Base-by-base conservation (phyloP, 2,797 vertebrate genomes). In the Diceros bicornis region DNA sequence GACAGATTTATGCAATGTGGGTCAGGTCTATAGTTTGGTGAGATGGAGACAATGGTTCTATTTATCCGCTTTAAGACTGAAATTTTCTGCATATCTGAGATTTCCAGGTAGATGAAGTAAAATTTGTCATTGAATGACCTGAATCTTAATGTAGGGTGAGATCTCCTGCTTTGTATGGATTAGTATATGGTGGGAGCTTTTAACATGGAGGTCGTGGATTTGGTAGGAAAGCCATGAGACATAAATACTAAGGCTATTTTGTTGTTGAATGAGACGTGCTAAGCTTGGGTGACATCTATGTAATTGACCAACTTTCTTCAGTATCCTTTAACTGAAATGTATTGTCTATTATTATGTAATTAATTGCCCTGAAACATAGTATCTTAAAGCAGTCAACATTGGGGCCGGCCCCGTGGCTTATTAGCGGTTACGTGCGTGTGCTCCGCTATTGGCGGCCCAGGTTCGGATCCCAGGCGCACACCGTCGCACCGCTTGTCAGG, bases 231-330 rank as follows among this genome's bases (percentile, higher is more conserved):
- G 20, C 47, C 59, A 3, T 55, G 47, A 92, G n/a, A 84, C 50
- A 32, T 32, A 64, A 84, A 52, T 74, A 52, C 18, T 34, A 41
- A 47, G 69, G 41, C 57, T 89, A 66, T 74, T 84, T 74, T 85
- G 17, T 64, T 66, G 13, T 85, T 90, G 21, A 85, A 68, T 55
- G 71, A 47, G 41, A 52, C 62, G 50, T 69, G n/a, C 14, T 89
- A 4, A 32, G 14, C n/a, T 50, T 85, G 14, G 21, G 25, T 91
- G 29, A 78, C 14, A 69, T 84, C 18, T 69, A 14, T 78, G 41
- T 78, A 85, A 87, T 37, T 89, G 21, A 75, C 72, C n/a, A 85
- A 68, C 72, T 29, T 85, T 95, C 62, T 29, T 95, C 23, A 83
- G 37, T 55, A 75, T 69, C 64, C 59, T 84, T 84, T 61, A 66